Conservation (phyloP, 2,113 vertebrate genomes). For the Terrapene triunguis region DNA sequence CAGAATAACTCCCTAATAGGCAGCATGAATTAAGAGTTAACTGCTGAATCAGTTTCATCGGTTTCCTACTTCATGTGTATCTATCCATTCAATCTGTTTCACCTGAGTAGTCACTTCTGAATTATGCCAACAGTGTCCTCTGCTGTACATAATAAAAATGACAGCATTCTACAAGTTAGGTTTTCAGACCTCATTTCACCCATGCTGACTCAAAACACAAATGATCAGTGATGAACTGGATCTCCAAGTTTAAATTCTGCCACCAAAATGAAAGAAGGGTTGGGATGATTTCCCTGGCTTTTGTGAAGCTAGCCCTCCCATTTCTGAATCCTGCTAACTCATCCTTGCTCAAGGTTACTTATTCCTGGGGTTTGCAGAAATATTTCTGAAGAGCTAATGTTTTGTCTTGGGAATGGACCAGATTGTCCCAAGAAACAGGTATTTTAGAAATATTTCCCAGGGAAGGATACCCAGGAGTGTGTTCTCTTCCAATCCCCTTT, state of each 20-base stretch:
- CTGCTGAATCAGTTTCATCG: neutral
- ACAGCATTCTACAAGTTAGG: neutral
- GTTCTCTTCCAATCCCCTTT: neutral
- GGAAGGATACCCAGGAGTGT: neutral
- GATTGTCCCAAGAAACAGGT: neutral
- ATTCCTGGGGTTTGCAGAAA: neutral
- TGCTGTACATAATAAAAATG: conserved; percentile 53
- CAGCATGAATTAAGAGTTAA: neutral
- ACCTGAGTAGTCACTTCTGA: neutral
- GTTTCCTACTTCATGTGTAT: neutral
- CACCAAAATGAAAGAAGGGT: neutral
- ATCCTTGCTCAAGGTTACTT: neutral
- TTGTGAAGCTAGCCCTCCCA: neutral
- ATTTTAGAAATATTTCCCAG: neutral
- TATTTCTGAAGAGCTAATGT: neutral
- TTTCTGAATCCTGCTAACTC: neutral
- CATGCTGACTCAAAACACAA: neutral
- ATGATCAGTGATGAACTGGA: neutral
- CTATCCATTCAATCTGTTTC: neutral
- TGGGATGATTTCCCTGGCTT: neutral
- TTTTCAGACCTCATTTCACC: neutral
- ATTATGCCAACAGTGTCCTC: conserved; percentile 61
- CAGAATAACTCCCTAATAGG: neutral
- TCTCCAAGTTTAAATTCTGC: neutral
- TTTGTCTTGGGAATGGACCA: neutral